Base-by-base conservation (phyloP, 2,888 invertebrate species). In the Brachypterus glaber region DNA sequence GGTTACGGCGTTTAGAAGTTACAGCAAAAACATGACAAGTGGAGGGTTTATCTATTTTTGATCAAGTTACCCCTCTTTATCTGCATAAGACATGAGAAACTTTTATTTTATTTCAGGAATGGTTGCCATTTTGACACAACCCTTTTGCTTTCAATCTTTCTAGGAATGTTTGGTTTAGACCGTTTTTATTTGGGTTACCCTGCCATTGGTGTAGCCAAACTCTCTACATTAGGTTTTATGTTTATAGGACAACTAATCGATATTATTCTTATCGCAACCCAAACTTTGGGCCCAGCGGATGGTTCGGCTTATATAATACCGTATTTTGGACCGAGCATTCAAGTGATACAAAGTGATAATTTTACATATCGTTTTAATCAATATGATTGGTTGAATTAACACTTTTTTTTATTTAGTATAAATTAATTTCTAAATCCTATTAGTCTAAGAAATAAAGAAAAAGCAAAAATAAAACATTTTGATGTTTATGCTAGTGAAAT, bases 151-250 rank as follows among this genome's bases (percentile, higher is more conserved):
- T 97, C 97, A 0, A 86, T 98, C 33, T 98, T 98, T 62, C 71
- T 97, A 39, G 98, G 98, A 17, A 93, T 96, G 89, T 91, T 98
- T 69, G 98, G 98, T 12, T 74, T 90, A 15, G 98, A 98, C 63
- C 73, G 98, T 43, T 96, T 98, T 67, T 98, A 98, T 60, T 72
- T 98, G n/a, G 98, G 98, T 17, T 97, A 97, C 64, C 93, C 92
- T 35, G 96, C 92, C 1, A 78, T 97, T 48, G 97, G 96, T 1
- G 67, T 96, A 43, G 78, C 95, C 16, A 97, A 98, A 65, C 76
- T 97, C 46, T 91, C 93, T 59, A 96, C 97, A 1, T 69, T 96
- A 37, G 97, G 97, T 11, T 96, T 96, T 60, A 84, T 97, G 77
- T 93, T 97, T 59, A 71, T 98, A 17, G 90, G 95, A 33, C 96